Percentiles rank a stretch among this genome's conserved stretches.
phyloP scores from a whole-genome alignment of 2,888 invertebrate species.

The Stenolophus ochropezus region DNA sequence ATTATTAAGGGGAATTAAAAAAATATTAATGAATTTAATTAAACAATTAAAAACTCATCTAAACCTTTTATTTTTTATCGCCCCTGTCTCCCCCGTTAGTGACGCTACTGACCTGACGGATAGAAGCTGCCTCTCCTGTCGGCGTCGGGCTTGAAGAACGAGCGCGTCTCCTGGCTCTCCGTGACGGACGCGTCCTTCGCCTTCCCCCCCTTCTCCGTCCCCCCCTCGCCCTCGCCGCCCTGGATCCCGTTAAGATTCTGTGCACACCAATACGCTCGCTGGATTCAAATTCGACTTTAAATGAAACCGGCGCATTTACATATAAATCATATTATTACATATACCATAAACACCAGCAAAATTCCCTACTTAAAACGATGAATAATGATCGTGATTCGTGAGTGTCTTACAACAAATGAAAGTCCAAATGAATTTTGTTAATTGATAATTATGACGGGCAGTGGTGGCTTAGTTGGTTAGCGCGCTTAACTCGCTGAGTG shows the following conservation, averaged over 20 bases:
- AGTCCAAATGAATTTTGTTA: constrained; percentile 31
- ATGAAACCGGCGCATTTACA: constrained; percentile 42
- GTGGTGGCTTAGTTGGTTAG: too few relatives aligned
- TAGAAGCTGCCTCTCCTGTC: constrained; percentile 50
- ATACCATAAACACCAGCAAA: constrained; percentile 34
- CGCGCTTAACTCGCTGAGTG: too few relatives aligned
- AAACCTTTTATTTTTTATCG: too few relatives aligned
- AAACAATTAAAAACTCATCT: too few relatives aligned
- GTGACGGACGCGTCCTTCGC: constrained; percentile 15
- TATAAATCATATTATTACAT: constrained; percentile 53
- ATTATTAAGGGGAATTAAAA: too few relatives aligned
- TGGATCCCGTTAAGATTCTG: constrained; percentile 57
- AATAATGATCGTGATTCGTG: constrained; percentile 39
- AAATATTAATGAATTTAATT: too few relatives aligned
- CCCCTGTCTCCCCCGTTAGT: too few relatives aligned
- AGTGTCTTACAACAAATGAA: too few relatives aligned
- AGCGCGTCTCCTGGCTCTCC: constrained; percentile 46
- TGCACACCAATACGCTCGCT: constrained; percentile 41
- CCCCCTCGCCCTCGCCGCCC: constrained; percentile 8
- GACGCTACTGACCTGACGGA: too few relatives aligned
- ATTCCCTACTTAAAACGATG: constrained; percentile 11
- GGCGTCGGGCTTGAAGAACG: constrained; percentile 41
- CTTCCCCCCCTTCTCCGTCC: constrained; percentile 5
- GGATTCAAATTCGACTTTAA: constrained; percentile 49
- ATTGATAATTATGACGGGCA: constrained; percentile 5